Percentiles rank a stretch among this genome's conserved stretches.
Conservation (phyloP, 2,888 invertebrate species). For the Ochropleura plecta region DNA sequence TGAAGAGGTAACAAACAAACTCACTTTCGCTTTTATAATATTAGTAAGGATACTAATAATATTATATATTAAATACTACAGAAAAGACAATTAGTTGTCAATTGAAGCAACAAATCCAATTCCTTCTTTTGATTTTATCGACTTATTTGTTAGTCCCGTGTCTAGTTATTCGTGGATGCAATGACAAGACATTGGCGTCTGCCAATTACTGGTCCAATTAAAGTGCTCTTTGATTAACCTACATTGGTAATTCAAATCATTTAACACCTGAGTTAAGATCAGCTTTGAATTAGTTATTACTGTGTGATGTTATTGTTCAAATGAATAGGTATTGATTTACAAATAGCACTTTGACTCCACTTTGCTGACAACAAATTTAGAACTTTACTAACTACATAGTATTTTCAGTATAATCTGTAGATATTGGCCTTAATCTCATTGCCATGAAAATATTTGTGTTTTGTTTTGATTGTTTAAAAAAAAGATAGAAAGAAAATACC, state of each 20-base stretch:
- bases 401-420: background rate
- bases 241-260: constrained; percentile 4
- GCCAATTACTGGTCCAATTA: constrained; percentile 21
- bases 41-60: no score
- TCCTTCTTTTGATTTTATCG: no score
- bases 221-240: constrained; percentile 30
- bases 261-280: background rate
- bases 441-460: background rate
- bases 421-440: background rate
- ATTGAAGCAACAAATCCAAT: no score
- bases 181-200: background rate
- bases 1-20: no score
- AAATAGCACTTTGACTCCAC: background rate
- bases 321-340: background rate
- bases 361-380: background rate
- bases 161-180: background rate
- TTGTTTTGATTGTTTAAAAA: no score
- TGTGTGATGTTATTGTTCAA: background rate
- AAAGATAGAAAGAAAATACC: no score
- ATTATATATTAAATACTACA: no score
- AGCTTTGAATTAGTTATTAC: constrained; percentile 1
- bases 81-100: no score
- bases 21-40: no score
- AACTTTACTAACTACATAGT: background rate
- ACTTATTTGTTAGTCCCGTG: no score